A percentile compares a stretch with the other conserved stretches of the same genome.
These are phyloP conservation scores for Acrossocheilus wenchowensis DNA, from an alignment of 2,797 vertebrate genomes.

Conservation along the genomic window DNA sequence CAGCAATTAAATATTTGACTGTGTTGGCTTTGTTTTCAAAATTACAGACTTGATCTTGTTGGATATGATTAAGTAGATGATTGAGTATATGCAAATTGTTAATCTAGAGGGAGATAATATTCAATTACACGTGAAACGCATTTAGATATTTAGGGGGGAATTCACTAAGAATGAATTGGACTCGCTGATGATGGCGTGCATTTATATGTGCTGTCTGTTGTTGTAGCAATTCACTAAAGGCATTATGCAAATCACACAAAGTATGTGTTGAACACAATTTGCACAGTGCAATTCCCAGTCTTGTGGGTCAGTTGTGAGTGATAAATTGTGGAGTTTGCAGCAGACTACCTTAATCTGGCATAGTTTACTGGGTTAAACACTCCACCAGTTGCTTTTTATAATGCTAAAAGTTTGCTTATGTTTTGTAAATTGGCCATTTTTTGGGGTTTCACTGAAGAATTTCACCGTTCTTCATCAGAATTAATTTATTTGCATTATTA, in stretches of 20 bases:
- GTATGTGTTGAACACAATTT: neutral
- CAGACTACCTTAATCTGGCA: neutral
- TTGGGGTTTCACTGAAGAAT: neutral
- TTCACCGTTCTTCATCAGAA: neutral
- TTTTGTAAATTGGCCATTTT: neutral
- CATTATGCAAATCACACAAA: constrained; percentile 23
- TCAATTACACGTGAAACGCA: neutral
- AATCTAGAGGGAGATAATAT: neutral
- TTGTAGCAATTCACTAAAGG: constrained; percentile 3
- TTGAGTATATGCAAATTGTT: constrained; percentile 8
- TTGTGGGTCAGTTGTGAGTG: neutral
- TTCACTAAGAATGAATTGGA: constrained; percentile 1
- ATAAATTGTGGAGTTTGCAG: neutral
- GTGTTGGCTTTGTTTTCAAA: constrained; percentile 15
- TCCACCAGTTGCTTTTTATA: neutral
- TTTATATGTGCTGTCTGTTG: neutral
- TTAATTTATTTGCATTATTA: neutral
- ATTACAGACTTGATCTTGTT: neutral
- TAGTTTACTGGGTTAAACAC: neutral
- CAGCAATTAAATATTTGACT: constrained; percentile 15
- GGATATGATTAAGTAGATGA: constrained; percentile 16
- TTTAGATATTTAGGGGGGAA: neutral
- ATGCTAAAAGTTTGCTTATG: neutral
- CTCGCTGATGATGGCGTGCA: neutral
- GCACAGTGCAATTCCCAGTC: neutral